Evolutionary conservation across 2,113 vertebrate genomes (phyloP), one percentile per base, ranked within the genome.

Genomic region (Microtus montanus): DNA sequence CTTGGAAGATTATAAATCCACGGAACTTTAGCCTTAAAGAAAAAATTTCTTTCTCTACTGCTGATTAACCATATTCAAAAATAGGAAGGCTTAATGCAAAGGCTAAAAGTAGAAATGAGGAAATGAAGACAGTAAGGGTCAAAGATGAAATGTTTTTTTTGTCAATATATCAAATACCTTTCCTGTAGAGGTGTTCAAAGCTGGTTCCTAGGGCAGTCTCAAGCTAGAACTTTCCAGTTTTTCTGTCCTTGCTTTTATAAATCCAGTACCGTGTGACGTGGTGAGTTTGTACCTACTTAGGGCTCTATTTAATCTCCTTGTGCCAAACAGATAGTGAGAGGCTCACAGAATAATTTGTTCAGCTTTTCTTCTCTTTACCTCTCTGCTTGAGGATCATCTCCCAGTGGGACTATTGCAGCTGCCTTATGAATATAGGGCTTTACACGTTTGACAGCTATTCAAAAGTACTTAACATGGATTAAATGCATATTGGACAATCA

Each of bases 31-130:
- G 26, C 73, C 20, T 92, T 80, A 94, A 94, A 89, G 83, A 95
- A 93, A 95, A 93, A 94, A 79, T 28, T 64, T 7, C 77, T 90
- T 97, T 83, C 17, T 68, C 44, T 61, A 77, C 15, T 84, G n/a
- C 79, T 38, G 61, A 91, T 91, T 92, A 92, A 79, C 70, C 58
- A 49, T 83, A 83, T 86, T 91, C 14, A 92, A 91, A 96, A 95
- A 61, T 22, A 90, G 7, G 8, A 95, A 22, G 79, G 35, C 13
- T 92, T 85, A 78, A 96, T 89, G 15, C 13, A 79, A 80, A 78
- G 7, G 20, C 20, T 92, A 95, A 92, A 95, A 95, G 92, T 89
- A 95, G 33, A 49, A 84, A 84, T 68, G 22, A 73, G 1, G 24
- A 93, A 96, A 94, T 70, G 19, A 96, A 93, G n/a, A 90, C 47